Base-by-base conservation (phyloP, 1,140 invertebrate species). In the Heliconius melpomene region DNA sequence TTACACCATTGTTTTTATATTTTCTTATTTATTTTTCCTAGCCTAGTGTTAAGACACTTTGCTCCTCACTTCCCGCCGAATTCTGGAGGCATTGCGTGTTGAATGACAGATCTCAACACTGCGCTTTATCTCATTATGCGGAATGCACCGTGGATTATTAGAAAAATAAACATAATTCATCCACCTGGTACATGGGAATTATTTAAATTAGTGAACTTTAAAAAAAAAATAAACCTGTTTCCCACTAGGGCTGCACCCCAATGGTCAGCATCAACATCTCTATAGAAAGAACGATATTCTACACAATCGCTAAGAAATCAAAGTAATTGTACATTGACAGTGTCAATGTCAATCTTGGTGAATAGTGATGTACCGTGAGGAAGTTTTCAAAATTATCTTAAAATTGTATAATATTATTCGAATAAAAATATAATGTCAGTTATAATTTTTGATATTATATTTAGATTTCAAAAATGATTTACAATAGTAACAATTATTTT, bases 181-280 rank as follows among this genome's bases (percentile, higher is more conserved):
- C 9, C 85, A 86, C 86, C 85, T 89, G 79, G 76, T 72, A 75
- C 83, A 74, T 87, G 83, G 84, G 89, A 91, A 91, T 92, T 90
- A 91, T 92, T 83, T 81, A 88, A 92, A 92, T 91, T 83, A 90
- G 87, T 89, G 90, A 90, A 91, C 90, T 88, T 88, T 85, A 77
- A 18, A 71, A 18, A 66, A 26, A 66, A 60, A 60, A 1, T 8
- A 85, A 91, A 91, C 90, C 88, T 87, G 89, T 89, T 88, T 78
- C 71, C 36, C 82, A 76, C 74, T 78, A 79, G 76, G 76, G 75
- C 77, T 60, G 80, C 78, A 76, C 78, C 82, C 85, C 83, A 66
- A 57, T 72, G 77, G 81, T 72, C 84, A 85, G 86, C 85, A 74
- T 86, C 86, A 76, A 50, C 72, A 46, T 32, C 74, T 72, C 74